Evolutionary conservation across 2,888 invertebrate genomes (phyloP).

Genomic region (Spodoptera littoralis): DNA sequence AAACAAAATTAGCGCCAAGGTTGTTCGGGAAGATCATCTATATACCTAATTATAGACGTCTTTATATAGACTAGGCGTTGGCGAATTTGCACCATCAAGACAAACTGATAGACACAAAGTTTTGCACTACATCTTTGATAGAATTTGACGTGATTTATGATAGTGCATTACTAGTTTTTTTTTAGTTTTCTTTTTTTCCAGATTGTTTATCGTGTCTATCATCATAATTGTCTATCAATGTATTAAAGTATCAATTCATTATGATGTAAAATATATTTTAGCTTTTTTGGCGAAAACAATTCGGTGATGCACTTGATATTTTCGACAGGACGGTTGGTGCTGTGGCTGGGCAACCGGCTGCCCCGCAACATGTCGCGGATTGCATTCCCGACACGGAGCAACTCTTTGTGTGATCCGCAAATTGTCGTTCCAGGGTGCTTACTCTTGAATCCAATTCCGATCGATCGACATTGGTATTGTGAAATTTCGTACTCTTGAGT

Average conservation of each 20-base stretch:
- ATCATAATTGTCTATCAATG: slow-evolving; percentile 1
- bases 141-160: slow-evolving; percentile 31
- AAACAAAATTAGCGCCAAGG: slow-evolving; percentile 57
- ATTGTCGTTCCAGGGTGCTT: no score
- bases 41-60: slow-evolving; percentile 52
- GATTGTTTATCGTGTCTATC: slow-evolving; percentile 24
- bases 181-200: slow-evolving; percentile 27
- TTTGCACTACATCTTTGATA: slow-evolving; percentile 19
- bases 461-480: no score
- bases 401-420: no score
- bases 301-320: no score
- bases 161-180: slow-evolving; percentile 27
- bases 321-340: no score
- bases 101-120: slow-evolving; percentile 22
- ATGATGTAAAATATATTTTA: no score
- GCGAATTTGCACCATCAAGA: slow-evolving; percentile 42
- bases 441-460: no score
- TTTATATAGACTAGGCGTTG: slow-evolving; percentile 53
- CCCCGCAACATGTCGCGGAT: no score
- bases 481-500: no score
- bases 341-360: no score
- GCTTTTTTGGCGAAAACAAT: no score
- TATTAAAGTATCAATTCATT: background rate
- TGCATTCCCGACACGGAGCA: no score
- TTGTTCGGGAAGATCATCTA: slow-evolving; percentile 50